phyloP scores from a whole-genome alignment of 2,888 invertebrate genomes.

The Gnatocerus cornutus region DNA sequence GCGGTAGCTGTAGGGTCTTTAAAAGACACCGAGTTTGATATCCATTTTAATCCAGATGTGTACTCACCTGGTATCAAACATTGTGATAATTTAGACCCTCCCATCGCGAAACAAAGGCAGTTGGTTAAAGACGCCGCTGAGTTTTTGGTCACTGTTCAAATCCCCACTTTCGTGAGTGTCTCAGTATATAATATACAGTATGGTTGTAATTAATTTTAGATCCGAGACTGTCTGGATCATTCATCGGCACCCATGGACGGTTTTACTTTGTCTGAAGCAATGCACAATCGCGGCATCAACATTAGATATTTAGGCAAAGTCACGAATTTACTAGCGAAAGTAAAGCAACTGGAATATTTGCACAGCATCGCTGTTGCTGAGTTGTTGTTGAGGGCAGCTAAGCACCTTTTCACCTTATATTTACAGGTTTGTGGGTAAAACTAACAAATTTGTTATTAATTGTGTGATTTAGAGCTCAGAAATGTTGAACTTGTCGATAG shows the following conservation, averaged over 20 bases:
- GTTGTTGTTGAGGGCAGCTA: constrained; percentile 89
- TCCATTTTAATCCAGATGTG: constrained; percentile 98
- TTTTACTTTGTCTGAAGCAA: constrained; percentile 89
- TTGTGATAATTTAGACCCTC: constrained; percentile 80
- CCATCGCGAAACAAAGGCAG: constrained; percentile 86
- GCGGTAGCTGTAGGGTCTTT: constrained; percentile 94
- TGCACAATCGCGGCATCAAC: constrained; percentile 97
- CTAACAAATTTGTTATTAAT: constrained; percentile 11
- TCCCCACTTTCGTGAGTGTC: constrained; percentile 92
- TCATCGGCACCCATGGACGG: constrained; percentile 97
- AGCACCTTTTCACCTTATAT: constrained; percentile 94
- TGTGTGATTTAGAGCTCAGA: constrained; percentile 80
- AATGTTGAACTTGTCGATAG: constrained; percentile 91
- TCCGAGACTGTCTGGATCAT: constrained; percentile 93
- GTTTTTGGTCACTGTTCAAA: constrained; percentile 93
- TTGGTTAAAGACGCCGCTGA: constrained; percentile 96
- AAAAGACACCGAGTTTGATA: constrained; percentile 96
- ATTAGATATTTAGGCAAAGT: constrained; percentile 97
- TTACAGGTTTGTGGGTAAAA: constrained; percentile 78
- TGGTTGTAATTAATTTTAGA: constrained; percentile 71
- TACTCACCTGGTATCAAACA: constrained; percentile 96
- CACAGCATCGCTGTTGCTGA: constrained; percentile 94
- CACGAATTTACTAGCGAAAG: constrained; percentile 83
- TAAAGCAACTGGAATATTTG: constrained; percentile 88
- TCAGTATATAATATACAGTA: not conserved